These are phyloP conservation scores for Bos javanicus DNA, from an alignment of 2,113 vertebrate genomes.

Conservation along the genomic window DNA sequence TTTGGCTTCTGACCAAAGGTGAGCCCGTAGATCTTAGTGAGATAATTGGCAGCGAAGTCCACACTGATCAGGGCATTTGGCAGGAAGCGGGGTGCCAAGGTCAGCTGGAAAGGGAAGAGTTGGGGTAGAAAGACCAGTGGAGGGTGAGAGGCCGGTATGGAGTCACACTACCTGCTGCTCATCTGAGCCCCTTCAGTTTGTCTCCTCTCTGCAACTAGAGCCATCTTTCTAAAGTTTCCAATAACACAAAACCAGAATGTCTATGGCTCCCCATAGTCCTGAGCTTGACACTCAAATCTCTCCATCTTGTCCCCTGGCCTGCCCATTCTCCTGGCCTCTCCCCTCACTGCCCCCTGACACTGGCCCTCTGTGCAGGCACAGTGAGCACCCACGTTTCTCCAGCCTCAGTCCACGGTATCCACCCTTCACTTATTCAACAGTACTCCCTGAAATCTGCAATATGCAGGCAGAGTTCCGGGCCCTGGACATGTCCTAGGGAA, in stretches of 20 bases:
- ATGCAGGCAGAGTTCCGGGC: not conserved
- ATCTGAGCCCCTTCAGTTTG: not conserved
- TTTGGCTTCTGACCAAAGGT: constrained; percentile 97
- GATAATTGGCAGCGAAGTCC: constrained; percentile 97
- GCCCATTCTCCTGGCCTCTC: not conserved
- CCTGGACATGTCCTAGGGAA: not conserved
- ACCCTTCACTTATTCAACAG: not conserved
- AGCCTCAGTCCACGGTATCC: not conserved
- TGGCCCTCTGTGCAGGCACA: not conserved
- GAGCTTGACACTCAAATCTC: not conserved
- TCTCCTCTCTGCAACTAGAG: not conserved
- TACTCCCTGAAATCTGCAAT: not conserved
- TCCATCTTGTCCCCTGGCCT: not conserved
- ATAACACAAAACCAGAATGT: not conserved
- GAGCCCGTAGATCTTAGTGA: constrained; percentile 93
- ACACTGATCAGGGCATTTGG: constrained; percentile 93
- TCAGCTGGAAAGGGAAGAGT: constrained; percentile 85
- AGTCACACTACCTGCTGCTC: not conserved
- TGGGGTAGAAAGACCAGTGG: not conserved
- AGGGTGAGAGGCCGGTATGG: not conserved
- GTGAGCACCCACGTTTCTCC: not conserved
- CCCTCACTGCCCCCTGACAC: not conserved
- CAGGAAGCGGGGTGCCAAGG: constrained; percentile 90
- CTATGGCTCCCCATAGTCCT: not conserved
- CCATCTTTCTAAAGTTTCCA: not conserved